Evolutionary conservation across 2,113 vertebrate genomes (phyloP).

Genomic region (Dasyornis broadbenti): DNA sequence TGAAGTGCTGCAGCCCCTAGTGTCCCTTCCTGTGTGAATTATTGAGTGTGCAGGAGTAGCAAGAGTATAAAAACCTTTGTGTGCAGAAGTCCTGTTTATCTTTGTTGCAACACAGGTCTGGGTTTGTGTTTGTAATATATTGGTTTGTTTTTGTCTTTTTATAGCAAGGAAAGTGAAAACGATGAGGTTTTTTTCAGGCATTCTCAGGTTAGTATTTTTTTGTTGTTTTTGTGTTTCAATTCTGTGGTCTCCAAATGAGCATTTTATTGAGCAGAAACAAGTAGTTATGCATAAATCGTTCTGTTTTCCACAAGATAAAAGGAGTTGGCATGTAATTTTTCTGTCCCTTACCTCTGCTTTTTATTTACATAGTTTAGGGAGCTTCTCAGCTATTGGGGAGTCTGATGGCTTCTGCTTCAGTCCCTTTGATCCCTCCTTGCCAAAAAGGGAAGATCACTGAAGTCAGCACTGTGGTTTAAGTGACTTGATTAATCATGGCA

Average conservation of each 20-base stretch:
- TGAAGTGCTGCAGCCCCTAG: background rate
- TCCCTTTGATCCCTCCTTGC: background rate
- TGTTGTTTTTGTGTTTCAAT: background rate
- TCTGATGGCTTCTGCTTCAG: background rate
- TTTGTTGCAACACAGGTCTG: conserved; percentile 13
- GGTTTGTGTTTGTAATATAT: conserved; percentile 15
- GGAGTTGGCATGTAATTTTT: background rate
- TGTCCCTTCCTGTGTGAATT: background rate
- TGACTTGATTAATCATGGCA: background rate
- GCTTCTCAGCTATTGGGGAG: background rate
- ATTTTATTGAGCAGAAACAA: background rate
- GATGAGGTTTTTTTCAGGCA: conserved; percentile 32
- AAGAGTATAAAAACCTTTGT: background rate
- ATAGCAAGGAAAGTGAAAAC: conserved; percentile 72
- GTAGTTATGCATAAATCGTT: background rate
- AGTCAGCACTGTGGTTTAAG: background rate
- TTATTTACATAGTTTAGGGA: background rate
- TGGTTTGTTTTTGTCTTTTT: conserved; percentile 37
- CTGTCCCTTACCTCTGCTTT: background rate
- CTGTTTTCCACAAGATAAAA: background rate
- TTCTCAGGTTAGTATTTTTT: conserved; percentile 68
- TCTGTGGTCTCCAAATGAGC: background rate
- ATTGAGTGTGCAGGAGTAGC: background rate
- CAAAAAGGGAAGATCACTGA: background rate
- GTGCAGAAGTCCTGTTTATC: background rate